These are phyloP conservation scores for Mellivora capensis DNA, from an alignment of 2,113 vertebrate genomes.

Conservation along the genomic window DNA sequence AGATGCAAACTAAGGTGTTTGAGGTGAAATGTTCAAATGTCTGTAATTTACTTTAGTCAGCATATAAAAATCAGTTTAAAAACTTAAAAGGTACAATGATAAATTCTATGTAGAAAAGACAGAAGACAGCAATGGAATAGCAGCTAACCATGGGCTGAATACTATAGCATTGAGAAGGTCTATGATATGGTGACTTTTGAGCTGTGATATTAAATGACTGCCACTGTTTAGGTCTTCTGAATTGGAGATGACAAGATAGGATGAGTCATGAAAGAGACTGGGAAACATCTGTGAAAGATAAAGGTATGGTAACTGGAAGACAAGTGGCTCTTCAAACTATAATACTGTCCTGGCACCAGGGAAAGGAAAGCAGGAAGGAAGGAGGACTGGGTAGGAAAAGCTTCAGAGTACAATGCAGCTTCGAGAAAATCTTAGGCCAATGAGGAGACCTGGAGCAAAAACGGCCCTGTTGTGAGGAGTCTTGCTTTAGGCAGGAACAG, in stretches of 20 bases:
- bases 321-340: background rate
- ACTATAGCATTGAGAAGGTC: background rate
- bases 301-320: background rate
- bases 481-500: background rate
- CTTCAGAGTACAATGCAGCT: background rate
- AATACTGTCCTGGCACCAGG: background rate
- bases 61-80: background rate
- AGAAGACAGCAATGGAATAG: background rate
- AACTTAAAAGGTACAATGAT: background rate
- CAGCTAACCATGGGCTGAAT: background rate
- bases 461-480: background rate
- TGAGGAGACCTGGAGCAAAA: background rate
- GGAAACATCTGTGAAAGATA: background rate
- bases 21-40: slow-evolving; percentile 31
- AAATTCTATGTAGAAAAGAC: background rate
- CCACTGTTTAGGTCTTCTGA: background rate
- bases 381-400: background rate
- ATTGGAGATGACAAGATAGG: background rate
- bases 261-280: background rate
- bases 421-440: background rate
- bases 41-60: background rate
- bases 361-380: background rate
- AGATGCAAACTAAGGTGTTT: slow-evolving; percentile 17
- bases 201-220: background rate
- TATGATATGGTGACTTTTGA: background rate